Conservation (phyloP, 2,797 vertebrate species). For the Urophycis tenuis region DNA sequence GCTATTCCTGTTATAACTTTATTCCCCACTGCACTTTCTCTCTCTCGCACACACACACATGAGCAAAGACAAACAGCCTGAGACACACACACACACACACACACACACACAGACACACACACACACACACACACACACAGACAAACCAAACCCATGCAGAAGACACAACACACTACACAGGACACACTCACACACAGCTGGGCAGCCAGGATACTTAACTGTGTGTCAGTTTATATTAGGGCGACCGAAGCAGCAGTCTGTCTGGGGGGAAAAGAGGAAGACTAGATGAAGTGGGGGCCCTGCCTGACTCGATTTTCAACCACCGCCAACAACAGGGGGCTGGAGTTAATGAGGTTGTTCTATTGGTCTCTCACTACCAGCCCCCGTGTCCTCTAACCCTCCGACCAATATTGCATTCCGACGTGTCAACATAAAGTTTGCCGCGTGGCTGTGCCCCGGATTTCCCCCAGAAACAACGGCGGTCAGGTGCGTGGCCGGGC, state of each 20-base stretch:
- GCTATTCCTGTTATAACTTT: slow-evolving; percentile 33
- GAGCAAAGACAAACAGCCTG: slow-evolving; percentile 25
- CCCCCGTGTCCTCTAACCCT: slow-evolving; percentile 46
- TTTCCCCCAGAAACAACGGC: slow-evolving; percentile 36
- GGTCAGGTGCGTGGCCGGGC: not conserved
- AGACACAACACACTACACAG: no score
- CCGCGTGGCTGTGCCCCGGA: slow-evolving; percentile 23
- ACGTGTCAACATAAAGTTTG: slow-evolving; percentile 32
- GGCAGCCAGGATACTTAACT: slow-evolving; percentile 49
- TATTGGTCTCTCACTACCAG: slow-evolving; percentile 46
- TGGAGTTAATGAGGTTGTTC: slow-evolving; percentile 66
- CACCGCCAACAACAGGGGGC: slow-evolving; percentile 47
- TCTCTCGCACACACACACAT: slow-evolving; percentile 4
- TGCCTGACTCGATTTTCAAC: slow-evolving; percentile 59
- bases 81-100: slow-evolving; percentile 29
- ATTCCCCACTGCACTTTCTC: slow-evolving; percentile 10
- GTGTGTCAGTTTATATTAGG: slow-evolving; percentile 61
- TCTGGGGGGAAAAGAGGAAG: slow-evolving; percentile 36
- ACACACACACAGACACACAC: slow-evolving; percentile 9
- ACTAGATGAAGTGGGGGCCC: slow-evolving; percentile 37
- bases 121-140: slow-evolving; percentile 29
- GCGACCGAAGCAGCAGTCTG: slow-evolving; percentile 47
- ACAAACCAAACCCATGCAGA: slow-evolving; percentile 16
- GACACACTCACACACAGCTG: slow-evolving; percentile 17
- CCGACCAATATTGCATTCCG: slow-evolving; percentile 45